Conservation (phyloP, 2,113 vertebrate genomes). For the Xenus cinereus region DNA sequence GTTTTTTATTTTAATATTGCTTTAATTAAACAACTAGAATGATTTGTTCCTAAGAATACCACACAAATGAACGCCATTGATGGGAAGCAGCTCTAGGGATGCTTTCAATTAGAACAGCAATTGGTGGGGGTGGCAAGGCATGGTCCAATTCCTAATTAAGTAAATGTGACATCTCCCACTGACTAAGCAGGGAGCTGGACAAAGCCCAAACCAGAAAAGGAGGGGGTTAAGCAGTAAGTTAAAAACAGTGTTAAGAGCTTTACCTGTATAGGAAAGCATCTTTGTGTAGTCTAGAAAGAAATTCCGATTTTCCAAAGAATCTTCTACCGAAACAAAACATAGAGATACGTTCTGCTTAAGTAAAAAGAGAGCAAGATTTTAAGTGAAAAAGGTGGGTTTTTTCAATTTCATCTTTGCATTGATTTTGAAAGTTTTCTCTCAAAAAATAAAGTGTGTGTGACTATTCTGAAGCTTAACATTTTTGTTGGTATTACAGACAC, state of each 20-base stretch:
- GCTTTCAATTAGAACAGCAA: constrained; percentile 14
- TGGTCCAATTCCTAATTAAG: background rate
- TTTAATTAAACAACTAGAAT: background rate
- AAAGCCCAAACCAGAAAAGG: background rate
- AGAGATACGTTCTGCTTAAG: background rate
- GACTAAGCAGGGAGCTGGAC: background rate
- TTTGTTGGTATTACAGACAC: background rate
- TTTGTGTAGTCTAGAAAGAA: background rate
- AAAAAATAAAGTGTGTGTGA: background rate
- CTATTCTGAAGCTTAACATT: background rate
- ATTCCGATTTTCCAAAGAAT: background rate
- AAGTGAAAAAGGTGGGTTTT: fast-evolving
- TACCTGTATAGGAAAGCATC: background rate
- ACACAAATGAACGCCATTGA: background rate
- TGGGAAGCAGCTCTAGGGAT: background rate
- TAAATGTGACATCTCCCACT: background rate
- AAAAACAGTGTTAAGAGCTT: background rate
- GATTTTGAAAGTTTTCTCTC: background rate
- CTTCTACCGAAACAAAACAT: background rate
- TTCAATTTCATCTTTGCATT: background rate
- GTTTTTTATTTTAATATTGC: background rate
- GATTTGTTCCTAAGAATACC: background rate
- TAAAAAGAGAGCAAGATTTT: background rate
- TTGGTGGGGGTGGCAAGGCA: background rate
- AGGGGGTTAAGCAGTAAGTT: background rate